Conservation (phyloP, 1,140 invertebrate genomes). For the Phthorimaea operculella region DNA sequence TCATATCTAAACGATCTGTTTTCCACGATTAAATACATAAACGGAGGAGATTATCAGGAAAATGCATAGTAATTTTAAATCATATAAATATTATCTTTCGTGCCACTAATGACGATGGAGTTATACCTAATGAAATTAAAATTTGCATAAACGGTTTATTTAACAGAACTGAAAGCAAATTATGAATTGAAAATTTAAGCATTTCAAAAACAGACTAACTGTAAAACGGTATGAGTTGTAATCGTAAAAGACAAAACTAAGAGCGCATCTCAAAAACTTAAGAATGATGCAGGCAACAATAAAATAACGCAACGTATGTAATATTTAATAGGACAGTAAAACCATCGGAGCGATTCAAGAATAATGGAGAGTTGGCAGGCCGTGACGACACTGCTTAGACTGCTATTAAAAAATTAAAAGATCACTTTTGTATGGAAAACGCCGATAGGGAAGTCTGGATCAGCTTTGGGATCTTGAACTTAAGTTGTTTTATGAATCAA, state of each 20-base stretch:
- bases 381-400: conserved; percentile 33
- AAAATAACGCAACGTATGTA: conserved; percentile 40
- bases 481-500: no score
- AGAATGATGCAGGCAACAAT: conserved; percentile 16
- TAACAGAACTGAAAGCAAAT: not conserved
- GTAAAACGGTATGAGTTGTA: not conserved
- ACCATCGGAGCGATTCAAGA: conserved; percentile 36
- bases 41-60: no score
- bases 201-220: not conserved
- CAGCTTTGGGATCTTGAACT: not conserved
- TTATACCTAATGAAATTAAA: no score
- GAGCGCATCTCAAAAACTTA: not conserved
- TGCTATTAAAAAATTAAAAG: conserved; percentile 22
- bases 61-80: no score
- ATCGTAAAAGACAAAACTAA: not conserved
- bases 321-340: conserved; percentile 57
- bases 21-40: no score
- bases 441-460: not conserved
- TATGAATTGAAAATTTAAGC: not conserved
- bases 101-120: no score
- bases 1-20: no score
- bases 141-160: no score
- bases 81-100: no score
- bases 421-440: conserved; percentile 10
- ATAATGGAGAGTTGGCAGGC: conserved; percentile 46